Evolutionary conservation across 2,113 vertebrate genomes (phyloP).

Genomic region (Alouatta palliata): DNA sequence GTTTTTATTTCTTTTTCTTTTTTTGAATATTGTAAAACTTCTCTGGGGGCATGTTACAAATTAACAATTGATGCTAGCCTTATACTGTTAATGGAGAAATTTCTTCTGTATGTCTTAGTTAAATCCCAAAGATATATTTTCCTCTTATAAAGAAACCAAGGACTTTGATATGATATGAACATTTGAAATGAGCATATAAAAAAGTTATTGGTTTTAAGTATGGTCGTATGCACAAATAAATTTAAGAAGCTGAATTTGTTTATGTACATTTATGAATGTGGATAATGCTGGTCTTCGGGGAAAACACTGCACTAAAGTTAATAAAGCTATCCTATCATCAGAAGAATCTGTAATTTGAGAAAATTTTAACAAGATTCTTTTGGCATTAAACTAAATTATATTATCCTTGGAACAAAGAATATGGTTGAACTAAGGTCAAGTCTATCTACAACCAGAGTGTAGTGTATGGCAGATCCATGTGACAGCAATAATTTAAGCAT

Average conservation of each 20-base stretch:
- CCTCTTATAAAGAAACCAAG: background rate
- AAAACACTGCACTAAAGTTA: background rate
- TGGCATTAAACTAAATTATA: background rate
- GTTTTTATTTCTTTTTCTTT: background rate
- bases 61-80: background rate
- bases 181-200: background rate
- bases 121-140: background rate
- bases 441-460: background rate
- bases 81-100: background rate
- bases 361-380: background rate
- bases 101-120: background rate
- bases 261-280: background rate
- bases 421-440: background rate
- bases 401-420: background rate
- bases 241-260: background rate
- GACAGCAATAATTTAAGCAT: too few species aligned
- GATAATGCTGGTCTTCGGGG: background rate
- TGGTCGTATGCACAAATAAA: background rate
- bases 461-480: too few species aligned
- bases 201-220: background rate
- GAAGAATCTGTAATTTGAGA: background rate
- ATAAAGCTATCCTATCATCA: background rate
- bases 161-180: background rate
- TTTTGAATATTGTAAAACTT: background rate
- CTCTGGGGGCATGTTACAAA: background rate